These are phyloP conservation scores for Oncorhynchus keta DNA, from an alignment of 2,113 vertebrate species.

Conservation along the genomic window DNA sequence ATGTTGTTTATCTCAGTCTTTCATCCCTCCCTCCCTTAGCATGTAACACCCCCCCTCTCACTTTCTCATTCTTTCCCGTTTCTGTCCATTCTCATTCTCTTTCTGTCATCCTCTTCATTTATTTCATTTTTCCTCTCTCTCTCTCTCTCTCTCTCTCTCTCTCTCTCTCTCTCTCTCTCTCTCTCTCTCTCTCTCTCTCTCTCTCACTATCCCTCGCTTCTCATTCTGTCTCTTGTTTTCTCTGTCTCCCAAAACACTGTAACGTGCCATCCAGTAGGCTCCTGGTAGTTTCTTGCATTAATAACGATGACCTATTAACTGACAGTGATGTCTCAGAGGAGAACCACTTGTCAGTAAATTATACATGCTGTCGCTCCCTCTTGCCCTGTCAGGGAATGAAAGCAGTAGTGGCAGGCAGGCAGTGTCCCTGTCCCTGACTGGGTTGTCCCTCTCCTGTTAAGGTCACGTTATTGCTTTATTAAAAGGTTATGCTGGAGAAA, in stretches of 20 bases:
- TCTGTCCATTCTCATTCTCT: conserved; percentile 26
- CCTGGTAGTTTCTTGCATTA: conserved; percentile 28
- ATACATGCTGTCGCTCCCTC: conserved; percentile 43
- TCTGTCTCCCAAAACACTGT: conserved; percentile 3
- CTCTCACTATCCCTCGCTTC: conserved; percentile 22
- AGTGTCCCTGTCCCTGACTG: not conserved
- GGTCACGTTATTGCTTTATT: conserved; percentile 43
- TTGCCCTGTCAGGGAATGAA: conserved; percentile 3
- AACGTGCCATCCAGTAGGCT: conserved; percentile 7
- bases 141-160: conserved; percentile 24
- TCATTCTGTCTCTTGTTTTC: conserved; percentile 16
- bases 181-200: conserved; percentile 16
- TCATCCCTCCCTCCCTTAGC: conserved; percentile 4
- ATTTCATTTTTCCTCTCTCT: conserved; percentile 23
- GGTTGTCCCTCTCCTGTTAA: conserved; percentile 30
- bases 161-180: conserved; percentile 24
- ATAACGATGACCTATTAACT: conserved; percentile 61
- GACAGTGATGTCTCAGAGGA: conserved; percentile 48
- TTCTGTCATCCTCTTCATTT: conserved; percentile 17
- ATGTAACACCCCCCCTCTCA: conserved; percentile 33
- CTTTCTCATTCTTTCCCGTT: conserved; percentile 32
- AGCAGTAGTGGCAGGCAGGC: not conserved
- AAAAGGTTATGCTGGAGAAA: conserved; percentile 46
- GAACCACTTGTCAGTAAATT: conserved; percentile 58
- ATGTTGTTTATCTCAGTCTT: too few relatives aligned